A percentile compares a stretch with the other conserved stretches of the same genome.
Conservation (phyloP, 2,113 vertebrate species). For the Australoheros scitulus region DNA sequence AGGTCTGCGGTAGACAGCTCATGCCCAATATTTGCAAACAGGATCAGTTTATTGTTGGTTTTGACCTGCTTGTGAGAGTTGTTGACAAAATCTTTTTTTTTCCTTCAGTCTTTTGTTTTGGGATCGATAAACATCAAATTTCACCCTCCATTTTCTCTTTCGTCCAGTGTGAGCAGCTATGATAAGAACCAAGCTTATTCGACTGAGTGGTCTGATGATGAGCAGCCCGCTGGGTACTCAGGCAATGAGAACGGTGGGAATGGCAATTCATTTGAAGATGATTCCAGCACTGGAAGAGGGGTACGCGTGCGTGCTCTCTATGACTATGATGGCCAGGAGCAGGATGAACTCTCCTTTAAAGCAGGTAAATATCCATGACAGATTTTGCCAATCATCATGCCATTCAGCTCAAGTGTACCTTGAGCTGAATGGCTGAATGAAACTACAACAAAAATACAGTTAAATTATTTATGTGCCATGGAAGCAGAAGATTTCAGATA, state of each 20-base stretch:
- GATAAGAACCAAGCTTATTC: slow-evolving; percentile 92
- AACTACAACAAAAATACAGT: not conserved
- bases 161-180: slow-evolving; percentile 91
- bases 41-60: not conserved
- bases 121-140: not conserved
- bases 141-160: not conserved
- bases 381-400: not conserved
- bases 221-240: slow-evolving; percentile 86
- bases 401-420: not conserved
- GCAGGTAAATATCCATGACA: slow-evolving; percentile 80
- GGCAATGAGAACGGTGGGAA: slow-evolving; percentile 91
- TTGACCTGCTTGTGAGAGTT: not conserved
- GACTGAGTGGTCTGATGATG: slow-evolving; percentile 95
- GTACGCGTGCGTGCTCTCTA: slow-evolving; percentile 93
- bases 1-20: not conserved
- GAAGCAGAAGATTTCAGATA: not conserved
- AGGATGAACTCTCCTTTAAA: slow-evolving; percentile 97
- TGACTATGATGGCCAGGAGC: slow-evolving; percentile 97
- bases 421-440: too few relatives aligned
- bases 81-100: not conserved
- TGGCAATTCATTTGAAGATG: slow-evolving; percentile 93
- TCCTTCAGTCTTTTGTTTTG: not conserved
- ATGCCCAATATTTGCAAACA: not conserved
- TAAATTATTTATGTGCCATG: not conserved
- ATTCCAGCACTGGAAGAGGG: slow-evolving; percentile 75